These are phyloP conservation scores for Ploceus nigricollis DNA, from an alignment of 2,113 vertebrate species.

Conservation along the genomic window DNA sequence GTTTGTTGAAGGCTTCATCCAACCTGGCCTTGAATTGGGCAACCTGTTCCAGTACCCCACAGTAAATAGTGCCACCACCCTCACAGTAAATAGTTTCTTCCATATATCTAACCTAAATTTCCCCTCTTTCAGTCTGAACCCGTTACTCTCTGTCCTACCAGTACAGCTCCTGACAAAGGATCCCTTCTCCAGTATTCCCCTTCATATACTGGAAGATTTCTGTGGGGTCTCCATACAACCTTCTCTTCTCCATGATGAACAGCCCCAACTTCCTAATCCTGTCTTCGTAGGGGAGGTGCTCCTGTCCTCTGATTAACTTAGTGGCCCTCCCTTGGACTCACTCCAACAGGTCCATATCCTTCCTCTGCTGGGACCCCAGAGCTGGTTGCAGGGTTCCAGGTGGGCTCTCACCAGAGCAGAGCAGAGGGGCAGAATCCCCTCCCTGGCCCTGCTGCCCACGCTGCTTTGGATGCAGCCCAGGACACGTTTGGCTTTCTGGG, in stretches of 20 bases:
- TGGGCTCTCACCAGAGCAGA: background rate
- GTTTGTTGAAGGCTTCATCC: background rate
- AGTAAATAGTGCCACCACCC: background rate
- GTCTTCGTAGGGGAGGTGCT: accelerated
- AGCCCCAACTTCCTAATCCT: background rate
- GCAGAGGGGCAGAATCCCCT: background rate
- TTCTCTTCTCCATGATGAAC: background rate
- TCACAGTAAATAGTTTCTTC: background rate
- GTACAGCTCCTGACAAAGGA: background rate
- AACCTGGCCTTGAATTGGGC: background rate
- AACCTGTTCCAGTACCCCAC: background rate
- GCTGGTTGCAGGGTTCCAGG: background rate
- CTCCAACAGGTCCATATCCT: accelerated
- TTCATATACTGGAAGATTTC: background rate
- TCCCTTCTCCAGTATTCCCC: background rate
- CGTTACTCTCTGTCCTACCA: background rate
- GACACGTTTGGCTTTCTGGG: background rate
- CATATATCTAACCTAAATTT: background rate
- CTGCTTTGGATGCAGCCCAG: background rate
- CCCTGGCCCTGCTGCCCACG: background rate
- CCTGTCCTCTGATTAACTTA: background rate
- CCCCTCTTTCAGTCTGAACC: background rate
- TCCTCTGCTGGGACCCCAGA: background rate
- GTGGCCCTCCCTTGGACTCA: accelerated
- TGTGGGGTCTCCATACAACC: background rate